Evolutionary conservation across 2,888 invertebrate species (phyloP), one percentile per base, ranked within the genome.

Genomic region (Ischnus inquisitorius): DNA sequence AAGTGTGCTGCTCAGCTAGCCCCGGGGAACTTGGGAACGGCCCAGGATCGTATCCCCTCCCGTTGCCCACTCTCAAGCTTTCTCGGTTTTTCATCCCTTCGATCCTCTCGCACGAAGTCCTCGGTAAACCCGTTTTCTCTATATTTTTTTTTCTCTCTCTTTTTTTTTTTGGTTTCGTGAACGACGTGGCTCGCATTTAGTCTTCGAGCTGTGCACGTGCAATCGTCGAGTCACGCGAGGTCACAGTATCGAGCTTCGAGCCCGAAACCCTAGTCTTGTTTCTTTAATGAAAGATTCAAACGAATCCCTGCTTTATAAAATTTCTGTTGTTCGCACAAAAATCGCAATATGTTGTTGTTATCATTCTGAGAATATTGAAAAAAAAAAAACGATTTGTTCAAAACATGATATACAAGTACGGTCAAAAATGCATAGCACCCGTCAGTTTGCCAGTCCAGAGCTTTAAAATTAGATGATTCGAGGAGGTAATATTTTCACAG

Each of bases 1-100:
- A 92, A 93, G 92, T 92, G 89, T 86, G 87, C 85, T 87, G 83
- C 79, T 79, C 64, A 79, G 86, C 85, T 83, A 77, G 85, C 86
- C 88, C 82, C 84, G 78, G 76, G 80, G 85, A 81, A 78, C 75
- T 81, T 46, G 14, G 71, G 69, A 71, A 22, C 64, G 54, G 54
- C 22, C 75, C 69, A 54, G 68, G 54, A 78, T 65, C 79, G 64
- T 68, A 64, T 41, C 8, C 65, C 60, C 34, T 46, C 72, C 34
- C 34, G 34, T 34, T 34, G 5, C 64, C 51, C n/a, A 68, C 14
- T 69, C 69, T 64, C 75, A 19, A 46, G 16, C 67, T 46, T 74
- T 62, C 65, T 41, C 54, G 22, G 75, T 68, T 78, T 78, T 74
- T 25, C 51, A 46, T 67, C 76, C 76, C 64, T 57, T 25, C 71